Evolutionary conservation across 2,113 vertebrate species (phyloP).

Genomic region (Zapus hudsonius): DNA sequence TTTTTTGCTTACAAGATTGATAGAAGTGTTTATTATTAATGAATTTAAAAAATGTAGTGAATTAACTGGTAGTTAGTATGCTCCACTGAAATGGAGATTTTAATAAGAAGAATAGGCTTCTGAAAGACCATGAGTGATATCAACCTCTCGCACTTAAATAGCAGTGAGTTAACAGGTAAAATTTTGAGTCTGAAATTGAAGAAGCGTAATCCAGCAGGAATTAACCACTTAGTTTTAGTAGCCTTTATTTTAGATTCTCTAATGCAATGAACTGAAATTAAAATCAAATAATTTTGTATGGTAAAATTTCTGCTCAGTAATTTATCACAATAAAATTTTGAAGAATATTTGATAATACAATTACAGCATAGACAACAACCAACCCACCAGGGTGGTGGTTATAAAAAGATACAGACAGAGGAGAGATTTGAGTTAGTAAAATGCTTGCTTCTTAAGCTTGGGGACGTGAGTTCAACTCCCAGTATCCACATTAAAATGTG

Average conservation of each 20-base stretch:
- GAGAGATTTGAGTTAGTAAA: too few relatives aligned
- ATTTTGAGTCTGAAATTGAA: not conserved
- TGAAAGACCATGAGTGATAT: not conserved
- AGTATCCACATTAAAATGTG: too few relatives aligned
- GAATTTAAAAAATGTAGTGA: not conserved
- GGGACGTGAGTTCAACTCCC: too few relatives aligned
- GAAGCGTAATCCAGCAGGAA: not conserved
- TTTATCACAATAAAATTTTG: not conserved
- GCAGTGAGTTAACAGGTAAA: not conserved
- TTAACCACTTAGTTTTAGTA: not conserved
- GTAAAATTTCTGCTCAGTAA: not conserved
- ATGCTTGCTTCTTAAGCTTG: too few relatives aligned
- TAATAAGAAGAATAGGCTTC: not conserved
- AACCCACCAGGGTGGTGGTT: not conserved
- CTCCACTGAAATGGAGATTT: not conserved
- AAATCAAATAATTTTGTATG: not conserved
- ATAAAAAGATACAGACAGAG: not conserved
- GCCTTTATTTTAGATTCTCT: not conserved
- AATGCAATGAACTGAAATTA: not conserved
- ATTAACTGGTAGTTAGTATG: not conserved
- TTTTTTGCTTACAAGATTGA: not conserved
- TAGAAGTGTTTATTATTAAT: not conserved
- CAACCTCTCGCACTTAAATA: not conserved
- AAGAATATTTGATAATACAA: not conserved
- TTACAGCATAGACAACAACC: not conserved